A percentile compares a stretch with the other conserved stretches of the same genome.
These are phyloP conservation scores for Lepidocyrtoides sp. DNA, from an alignment of 2,888 invertebrate species.

Conservation along the genomic window DNA sequence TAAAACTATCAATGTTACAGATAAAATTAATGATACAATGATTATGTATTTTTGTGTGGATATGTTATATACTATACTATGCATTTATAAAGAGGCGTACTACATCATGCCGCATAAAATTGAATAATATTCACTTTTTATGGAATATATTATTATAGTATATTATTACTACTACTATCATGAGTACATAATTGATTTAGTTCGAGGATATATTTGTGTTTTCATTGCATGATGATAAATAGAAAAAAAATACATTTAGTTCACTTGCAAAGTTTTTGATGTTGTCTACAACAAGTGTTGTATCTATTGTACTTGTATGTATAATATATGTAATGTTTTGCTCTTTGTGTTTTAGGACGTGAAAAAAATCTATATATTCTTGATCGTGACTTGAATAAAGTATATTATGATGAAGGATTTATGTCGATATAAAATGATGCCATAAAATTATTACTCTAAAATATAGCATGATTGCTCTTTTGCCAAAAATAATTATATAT, in stretches of 20 bases:
- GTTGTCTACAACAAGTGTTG: not conserved
- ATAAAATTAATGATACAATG: too few species aligned
- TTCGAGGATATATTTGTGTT: not conserved
- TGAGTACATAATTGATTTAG: too few species aligned
- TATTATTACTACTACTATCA: too few species aligned
- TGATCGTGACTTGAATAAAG: conserved; percentile 33
- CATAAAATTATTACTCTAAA: not conserved
- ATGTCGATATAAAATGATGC: not conserved
- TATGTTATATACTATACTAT: too few species aligned
- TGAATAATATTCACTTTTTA: too few species aligned
- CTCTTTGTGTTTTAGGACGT: not conserved
- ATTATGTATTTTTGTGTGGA: too few species aligned
- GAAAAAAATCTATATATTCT: not conserved
- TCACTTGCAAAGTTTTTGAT: not conserved
- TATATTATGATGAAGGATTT: not conserved
- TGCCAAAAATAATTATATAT: not conserved
- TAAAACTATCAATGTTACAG: too few species aligned
- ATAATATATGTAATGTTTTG: not conserved
- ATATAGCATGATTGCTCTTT: not conserved
- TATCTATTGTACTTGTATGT: not conserved
- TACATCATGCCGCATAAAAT: too few species aligned
- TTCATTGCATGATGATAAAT: not conserved
- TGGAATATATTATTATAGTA: too few species aligned
- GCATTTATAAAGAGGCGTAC: too few species aligned
- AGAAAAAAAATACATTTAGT: too few species aligned